These are phyloP conservation scores for Bombycilla garrulus DNA, from an alignment of 2,113 vertebrate genomes.

Conservation along the genomic window DNA sequence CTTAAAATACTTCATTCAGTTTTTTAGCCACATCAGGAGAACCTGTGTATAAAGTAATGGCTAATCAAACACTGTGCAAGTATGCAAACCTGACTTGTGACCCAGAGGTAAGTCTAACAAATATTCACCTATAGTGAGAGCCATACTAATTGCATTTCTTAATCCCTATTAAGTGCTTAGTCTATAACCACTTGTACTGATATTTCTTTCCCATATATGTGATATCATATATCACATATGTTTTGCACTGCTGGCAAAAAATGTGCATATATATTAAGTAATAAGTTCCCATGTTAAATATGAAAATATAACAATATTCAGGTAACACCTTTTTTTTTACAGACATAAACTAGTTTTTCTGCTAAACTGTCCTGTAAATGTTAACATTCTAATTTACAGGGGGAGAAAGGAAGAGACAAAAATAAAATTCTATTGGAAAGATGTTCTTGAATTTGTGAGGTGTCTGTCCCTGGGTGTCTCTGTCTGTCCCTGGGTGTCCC, in stretches of 20 bases:
- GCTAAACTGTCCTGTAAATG: background rate
- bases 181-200: too few relatives aligned
- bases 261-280: background rate
- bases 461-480: background rate
- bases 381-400: background rate
- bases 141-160: background rate
- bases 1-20: conserved; percentile 76
- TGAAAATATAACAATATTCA: background rate
- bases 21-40: conserved; percentile 91
- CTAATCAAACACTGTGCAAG: conserved; percentile 79
- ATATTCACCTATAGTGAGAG: background rate
- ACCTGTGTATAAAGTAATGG: conserved; percentile 89
- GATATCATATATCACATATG: too few relatives aligned
- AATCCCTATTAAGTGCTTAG: background rate
- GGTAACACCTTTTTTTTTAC: background rate
- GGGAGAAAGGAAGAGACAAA: background rate
- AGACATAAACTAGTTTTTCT: background rate
- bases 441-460: background rate
- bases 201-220: too few relatives aligned
- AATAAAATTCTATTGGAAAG: background rate
- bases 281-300: background rate
- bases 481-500: too few relatives aligned
- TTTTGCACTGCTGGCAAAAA: background rate
- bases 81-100: conserved; percentile 87
- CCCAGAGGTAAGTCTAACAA: conserved; percentile 79